Evolutionary conservation across 2,888 invertebrate genomes (phyloP).

Genomic region (Geotrupes spiniger): DNA sequence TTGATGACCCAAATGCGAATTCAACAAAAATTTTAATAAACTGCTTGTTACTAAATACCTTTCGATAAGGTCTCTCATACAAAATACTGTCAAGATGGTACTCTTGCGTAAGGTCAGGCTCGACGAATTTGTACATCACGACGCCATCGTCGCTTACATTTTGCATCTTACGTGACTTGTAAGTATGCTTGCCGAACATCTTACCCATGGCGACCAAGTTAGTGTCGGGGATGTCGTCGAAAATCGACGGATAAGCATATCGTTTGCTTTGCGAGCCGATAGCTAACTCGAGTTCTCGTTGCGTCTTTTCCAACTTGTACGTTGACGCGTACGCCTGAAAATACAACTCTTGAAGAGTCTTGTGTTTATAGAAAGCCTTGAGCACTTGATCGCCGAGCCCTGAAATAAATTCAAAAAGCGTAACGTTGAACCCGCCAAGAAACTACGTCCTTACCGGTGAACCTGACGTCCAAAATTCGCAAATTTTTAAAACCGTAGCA

Average conservation of each 20-base stretch:
- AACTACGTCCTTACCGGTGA: slow-evolving; percentile 38
- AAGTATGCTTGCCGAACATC: slow-evolving; percentile 16
- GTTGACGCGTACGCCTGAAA: slow-evolving; percentile 36
- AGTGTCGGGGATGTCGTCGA: slow-evolving; percentile 25
- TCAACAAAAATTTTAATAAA: no score
- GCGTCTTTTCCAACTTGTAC: slow-evolving; percentile 24
- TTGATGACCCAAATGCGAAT: no score
- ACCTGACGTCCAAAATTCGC: slow-evolving; percentile 44
- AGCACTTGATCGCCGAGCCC: slow-evolving; percentile 41
- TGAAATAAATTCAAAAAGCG: slow-evolving; percentile 22
- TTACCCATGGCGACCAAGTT: slow-evolving; percentile 12
- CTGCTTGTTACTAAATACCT: no score
- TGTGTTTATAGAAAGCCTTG: slow-evolving; percentile 33
- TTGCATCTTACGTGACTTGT: slow-evolving; percentile 21
- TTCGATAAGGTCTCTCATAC: slow-evolving; percentile 41
- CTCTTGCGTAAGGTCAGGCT: slow-evolving; percentile 8
- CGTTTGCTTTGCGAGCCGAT: slow-evolving; percentile 14
- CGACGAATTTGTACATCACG: slow-evolving; percentile 8
- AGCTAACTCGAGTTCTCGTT: slow-evolving; percentile 23
- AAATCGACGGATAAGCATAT: slow-evolving; percentile 24
- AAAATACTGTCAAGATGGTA: slow-evolving; percentile 33
- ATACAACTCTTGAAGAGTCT: slow-evolving; percentile 39
- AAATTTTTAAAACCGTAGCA: slow-evolving; percentile 67
- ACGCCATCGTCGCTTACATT: slow-evolving; percentile 20
- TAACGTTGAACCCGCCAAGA: background rate